These are phyloP conservation scores for Drosophila kepulauana DNA, from an alignment of 1,140 invertebrate species.

Conservation along the genomic window DNA sequence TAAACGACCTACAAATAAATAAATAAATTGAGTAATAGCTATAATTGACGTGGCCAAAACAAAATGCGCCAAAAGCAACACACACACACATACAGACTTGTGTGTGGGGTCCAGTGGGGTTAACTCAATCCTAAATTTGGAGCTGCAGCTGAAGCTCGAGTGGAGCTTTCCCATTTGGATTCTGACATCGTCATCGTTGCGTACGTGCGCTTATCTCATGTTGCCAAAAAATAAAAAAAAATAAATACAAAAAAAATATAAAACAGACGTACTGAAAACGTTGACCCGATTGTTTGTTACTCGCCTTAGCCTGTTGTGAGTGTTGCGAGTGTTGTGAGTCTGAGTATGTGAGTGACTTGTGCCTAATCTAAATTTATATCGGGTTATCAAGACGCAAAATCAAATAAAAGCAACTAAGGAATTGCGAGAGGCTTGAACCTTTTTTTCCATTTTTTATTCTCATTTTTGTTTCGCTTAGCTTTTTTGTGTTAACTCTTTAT, in stretches of 20 bases:
- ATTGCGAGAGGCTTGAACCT: slow-evolving; percentile 12
- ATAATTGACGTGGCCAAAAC: slow-evolving; percentile 73
- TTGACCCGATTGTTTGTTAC: slow-evolving; percentile 20
- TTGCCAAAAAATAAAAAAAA: slow-evolving; percentile 27
- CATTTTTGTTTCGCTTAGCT: slow-evolving; percentile 5
- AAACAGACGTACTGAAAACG: slow-evolving; percentile 27
- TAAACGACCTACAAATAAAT: slow-evolving; percentile 67
- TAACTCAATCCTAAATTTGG: background rate
- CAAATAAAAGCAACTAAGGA: slow-evolving; percentile 26
- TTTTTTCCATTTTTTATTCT: slow-evolving; percentile 6
- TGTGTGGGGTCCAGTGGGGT: background rate
- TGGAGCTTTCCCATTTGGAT: slow-evolving; percentile 24
- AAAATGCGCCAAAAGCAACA: slow-evolving; percentile 6
- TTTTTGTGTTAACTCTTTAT: slow-evolving; percentile 16
- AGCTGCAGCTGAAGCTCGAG: background rate
- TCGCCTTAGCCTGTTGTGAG: slow-evolving; percentile 30
- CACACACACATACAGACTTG: background rate
- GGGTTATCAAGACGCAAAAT: slow-evolving; percentile 61
- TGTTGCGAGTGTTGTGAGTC: background rate
- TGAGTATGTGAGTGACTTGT: slow-evolving; percentile 58
- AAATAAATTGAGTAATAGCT: slow-evolving; percentile 80
- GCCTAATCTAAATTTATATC: slow-evolving; percentile 74
- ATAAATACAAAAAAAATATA: background rate
- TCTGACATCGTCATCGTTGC: slow-evolving; percentile 33
- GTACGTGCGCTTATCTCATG: slow-evolving; percentile 54